Percentiles rank a stretch among this genome's conserved stretches.
Conservation (phyloP, 2,797 vertebrate species). For the Lutra lutra region DNA sequence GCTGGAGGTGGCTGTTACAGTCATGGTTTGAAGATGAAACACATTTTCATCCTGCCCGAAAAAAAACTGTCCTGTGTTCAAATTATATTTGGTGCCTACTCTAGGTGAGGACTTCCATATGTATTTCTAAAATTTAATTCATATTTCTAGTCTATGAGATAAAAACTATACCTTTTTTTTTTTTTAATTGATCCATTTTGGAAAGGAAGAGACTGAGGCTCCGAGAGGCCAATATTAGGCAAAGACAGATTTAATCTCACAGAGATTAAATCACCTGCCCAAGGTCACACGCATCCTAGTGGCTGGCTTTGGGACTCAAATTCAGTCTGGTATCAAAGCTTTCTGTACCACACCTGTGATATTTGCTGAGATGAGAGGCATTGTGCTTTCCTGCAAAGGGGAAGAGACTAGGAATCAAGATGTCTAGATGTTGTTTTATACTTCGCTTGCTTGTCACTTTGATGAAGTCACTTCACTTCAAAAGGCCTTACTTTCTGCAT, state of each 20-base stretch:
- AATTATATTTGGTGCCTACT: neutral
- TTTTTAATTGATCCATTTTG: neutral
- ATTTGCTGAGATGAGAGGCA: neutral
- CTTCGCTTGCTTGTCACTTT: neutral
- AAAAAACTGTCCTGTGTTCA: neutral
- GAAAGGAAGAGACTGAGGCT: neutral
- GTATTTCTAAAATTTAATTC: neutral
- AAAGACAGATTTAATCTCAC: neutral
- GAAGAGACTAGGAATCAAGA: neutral
- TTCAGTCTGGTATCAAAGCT: neutral
- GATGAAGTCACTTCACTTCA: slow-evolving; percentile 1
- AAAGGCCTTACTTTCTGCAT: neutral
- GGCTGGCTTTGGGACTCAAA: neutral
- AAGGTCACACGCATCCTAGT: neutral
- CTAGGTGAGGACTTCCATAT: neutral
- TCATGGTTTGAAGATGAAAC: neutral
- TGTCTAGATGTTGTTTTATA: neutral
- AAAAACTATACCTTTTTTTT: neutral
- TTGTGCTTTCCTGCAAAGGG: neutral
- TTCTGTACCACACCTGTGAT: neutral
- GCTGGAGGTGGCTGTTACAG: neutral
- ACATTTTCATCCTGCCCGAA: neutral
- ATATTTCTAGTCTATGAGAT: slow-evolving; percentile 5
- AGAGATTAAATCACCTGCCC: neutral
- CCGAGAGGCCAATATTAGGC: neutral